A percentile compares a stretch with the other conserved stretches of the same genome.
Evolutionary conservation across 1,140 invertebrate genomes (phyloP).

Genomic region (Cyrtorhinus lividipennis): DNA sequence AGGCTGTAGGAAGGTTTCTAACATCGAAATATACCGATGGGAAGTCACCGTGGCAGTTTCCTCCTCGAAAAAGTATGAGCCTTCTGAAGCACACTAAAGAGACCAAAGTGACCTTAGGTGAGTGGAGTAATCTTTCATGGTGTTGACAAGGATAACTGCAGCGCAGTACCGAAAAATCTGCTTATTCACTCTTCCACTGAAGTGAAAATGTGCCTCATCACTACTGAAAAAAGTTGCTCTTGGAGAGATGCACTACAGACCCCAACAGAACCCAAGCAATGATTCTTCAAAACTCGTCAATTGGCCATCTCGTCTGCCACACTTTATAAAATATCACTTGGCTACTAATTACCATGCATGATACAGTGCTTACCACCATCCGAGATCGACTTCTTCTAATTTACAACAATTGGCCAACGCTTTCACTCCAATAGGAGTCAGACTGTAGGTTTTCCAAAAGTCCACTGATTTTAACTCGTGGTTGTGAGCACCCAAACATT

Average conservation of each 20-base stretch:
- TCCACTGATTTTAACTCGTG: conserved; percentile 55
- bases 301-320: too few relatives aligned
- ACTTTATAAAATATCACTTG: too few relatives aligned
- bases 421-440: conserved; percentile 52
- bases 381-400: conserved; percentile 70
- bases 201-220: too few relatives aligned
- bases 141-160: not conserved
- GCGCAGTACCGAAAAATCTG: not conserved
- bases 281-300: too few relatives aligned
- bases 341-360: too few relatives aligned
- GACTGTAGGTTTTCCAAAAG: conserved; percentile 66
- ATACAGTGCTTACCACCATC: conserved; percentile 69
- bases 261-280: too few relatives aligned
- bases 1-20: too few relatives aligned
- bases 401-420: conserved; percentile 49
- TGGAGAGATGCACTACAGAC: too few relatives aligned
- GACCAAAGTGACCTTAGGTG: not conserved
- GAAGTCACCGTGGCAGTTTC: not conserved
- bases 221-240: too few relatives aligned
- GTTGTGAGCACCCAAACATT: conserved; percentile 47
- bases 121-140: too few relatives aligned
- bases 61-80: not conserved
- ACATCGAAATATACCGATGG: too few relatives aligned
- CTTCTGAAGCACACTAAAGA: not conserved
- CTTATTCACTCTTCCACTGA: too few relatives aligned